A percentile compares a stretch with the other conserved stretches of the same genome.
These are phyloP conservation scores for Dendronephthya gigantea DNA, from an alignment of 64 coral and sea anemone species.

Conservation along the genomic window DNA sequence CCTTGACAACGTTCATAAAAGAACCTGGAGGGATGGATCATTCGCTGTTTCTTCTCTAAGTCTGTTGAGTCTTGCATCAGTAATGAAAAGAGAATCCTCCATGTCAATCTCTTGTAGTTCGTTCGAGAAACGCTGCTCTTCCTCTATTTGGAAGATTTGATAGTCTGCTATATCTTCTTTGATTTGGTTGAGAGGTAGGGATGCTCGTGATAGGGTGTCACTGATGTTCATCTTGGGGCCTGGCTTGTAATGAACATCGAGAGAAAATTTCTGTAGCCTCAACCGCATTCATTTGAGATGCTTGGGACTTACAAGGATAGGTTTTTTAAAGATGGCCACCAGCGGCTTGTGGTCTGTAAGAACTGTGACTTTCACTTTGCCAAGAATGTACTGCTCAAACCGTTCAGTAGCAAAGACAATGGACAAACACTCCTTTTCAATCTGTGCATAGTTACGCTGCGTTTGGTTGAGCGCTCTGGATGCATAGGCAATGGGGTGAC, in stretches of 20 bases:
- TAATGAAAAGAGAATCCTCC: neutral
- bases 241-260: constrained; percentile 20
- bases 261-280: constrained; percentile 13
- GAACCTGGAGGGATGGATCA: constrained; percentile 12
- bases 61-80: constrained; percentile 12
- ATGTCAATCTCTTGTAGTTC: constrained; percentile 18
- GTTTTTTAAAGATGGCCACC: constrained; percentile 11
- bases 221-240: constrained; percentile 22
- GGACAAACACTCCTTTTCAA: constrained; percentile 50
- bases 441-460: constrained; percentile 39
- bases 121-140: neutral
- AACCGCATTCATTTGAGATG: constrained; percentile 20
- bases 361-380: constrained; percentile 16
- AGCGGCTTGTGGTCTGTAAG: constrained; percentile 14
- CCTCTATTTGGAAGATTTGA: constrained; percentile 15
- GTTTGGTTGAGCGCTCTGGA: constrained; percentile 16
- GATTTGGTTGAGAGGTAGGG: neutral
- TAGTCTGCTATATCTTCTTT: constrained; percentile 22
- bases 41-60: constrained; percentile 23
- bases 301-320: constrained; percentile 9
- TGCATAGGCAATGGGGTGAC: constrained; percentile 25
- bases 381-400: constrained; percentile 35
- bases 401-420: too few relatives aligned
- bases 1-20: constrained; percentile 20
- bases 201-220: neutral